Base-by-base conservation (phyloP, 2,888 invertebrate species). In the Phlogophora meticulosa region DNA sequence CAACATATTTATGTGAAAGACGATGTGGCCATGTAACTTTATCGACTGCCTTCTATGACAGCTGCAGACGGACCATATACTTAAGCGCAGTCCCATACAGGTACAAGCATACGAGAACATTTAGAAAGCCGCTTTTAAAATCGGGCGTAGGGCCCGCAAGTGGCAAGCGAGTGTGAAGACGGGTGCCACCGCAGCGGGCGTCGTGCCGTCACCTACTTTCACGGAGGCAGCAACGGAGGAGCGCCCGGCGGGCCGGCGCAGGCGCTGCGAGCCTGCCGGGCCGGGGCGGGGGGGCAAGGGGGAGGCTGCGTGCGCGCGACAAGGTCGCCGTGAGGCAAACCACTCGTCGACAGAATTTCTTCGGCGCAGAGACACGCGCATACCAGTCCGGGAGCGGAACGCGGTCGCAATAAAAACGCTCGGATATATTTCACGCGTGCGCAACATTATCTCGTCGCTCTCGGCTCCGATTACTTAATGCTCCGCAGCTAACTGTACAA, bases 301-400 rank as follows among this genome's bases (percentile, higher is more conserved):
- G 87, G 84, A 86, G 78, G 87, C 87, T 85, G 89, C 84, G 86
- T 82, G 81, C 83, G 85, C 85, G 85, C 87, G 88, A 91, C 94
- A 95, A 95, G 95, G 95, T 95, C 95, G 94, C 89, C 89, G 92
- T 92, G 92, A 95, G 95, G 95, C 94, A 94, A 95, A 94, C 95
- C 93, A 94, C 95, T 94, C 93, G 90, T 90, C 92, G 91, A 90
- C 91, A 92, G 91, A 94, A 94, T 93, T 92, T 94, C 93, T 93
- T 93, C 90, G 91, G 85, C 87, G 88, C 92, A 92, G 91, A 92
- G 90, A 92, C 93, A 91, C 90, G 87, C 90, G 87, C 91, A 91
- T 91, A 91, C 91, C 91, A 91, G 91, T 89, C 87, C 87, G 88
- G 84, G 88, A 89, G 89, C 88, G 92, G 92, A 93, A 93, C 93